These are phyloP conservation scores for Romanogobio albipinnatus DNA, from an alignment of 2,113 vertebrate species.

Conservation along the genomic window DNA sequence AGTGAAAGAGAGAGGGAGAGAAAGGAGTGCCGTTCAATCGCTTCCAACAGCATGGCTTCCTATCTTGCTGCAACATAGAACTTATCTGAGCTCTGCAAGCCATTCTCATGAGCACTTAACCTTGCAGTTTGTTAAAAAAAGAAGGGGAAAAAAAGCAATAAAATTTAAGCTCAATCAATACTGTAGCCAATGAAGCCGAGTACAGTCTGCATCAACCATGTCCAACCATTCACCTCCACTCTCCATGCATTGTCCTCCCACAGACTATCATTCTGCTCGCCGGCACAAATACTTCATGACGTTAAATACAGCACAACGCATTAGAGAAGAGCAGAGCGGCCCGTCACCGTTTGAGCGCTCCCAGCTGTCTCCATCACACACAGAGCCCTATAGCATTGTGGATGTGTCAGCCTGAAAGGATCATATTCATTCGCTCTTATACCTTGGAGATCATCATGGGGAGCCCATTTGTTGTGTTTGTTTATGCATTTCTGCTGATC, in stretches of 20 bases:
- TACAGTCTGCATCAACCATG: constrained; percentile 39
- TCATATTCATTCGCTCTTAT: constrained; percentile 40
- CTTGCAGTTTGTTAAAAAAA: constrained; percentile 61
- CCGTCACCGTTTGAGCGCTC: neutral
- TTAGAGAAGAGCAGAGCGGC: constrained; percentile 29
- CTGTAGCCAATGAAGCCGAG: constrained; percentile 47
- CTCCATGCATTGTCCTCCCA: constrained; percentile 57
- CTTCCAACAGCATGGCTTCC: constrained; percentile 61
- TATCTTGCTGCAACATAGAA: constrained; percentile 68
- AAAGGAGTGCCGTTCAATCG: constrained; percentile 63
- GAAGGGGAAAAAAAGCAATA: neutral
- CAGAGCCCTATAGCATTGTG: constrained; percentile 29
- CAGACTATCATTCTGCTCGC: constrained; percentile 46
- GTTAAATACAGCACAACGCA: constrained; percentile 35
- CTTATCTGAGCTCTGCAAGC: constrained; percentile 77
- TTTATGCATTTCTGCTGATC: constrained; percentile 69
- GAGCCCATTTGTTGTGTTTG: constrained; percentile 42
- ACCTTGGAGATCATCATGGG: constrained; percentile 45
- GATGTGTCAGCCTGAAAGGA: constrained; percentile 44
- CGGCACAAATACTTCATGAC: constrained; percentile 18
- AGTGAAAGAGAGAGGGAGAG: constrained; percentile 25
- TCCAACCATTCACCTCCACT: constrained; percentile 10
- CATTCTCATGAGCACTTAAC: constrained; percentile 74
- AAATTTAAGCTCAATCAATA: constrained; percentile 71
- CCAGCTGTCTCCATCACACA: constrained; percentile 41